Base-by-base conservation (phyloP, 92 coral and sea anemone species). In the Galaxea fascicularis region DNA sequence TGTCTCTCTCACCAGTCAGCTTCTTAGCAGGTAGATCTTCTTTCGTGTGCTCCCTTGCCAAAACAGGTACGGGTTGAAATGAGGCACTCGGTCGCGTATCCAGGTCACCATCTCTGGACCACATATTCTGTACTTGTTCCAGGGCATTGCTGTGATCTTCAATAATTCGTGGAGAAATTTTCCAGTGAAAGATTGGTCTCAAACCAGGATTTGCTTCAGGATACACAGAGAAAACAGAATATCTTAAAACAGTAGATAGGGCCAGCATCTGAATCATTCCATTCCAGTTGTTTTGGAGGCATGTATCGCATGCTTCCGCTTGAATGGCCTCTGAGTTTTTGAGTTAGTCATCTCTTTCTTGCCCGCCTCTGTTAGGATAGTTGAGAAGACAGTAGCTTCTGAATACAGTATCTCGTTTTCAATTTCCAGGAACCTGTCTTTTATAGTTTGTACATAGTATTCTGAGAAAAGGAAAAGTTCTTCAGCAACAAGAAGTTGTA, bases 271-370 rank as follows among this genome's bases (percentile, higher is more conserved):
- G n/a, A n/a, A n/a, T n/a, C n/a, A n/a, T n/a, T n/a, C n/a, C n/a
- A n/a, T 63, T 54, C 80, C 90, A 86, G 46, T 77, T 86, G 28
- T 57, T 59, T 63, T 17, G 45, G 10, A 77, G 10, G 65, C 89
- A 85, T 64, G 89, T 85, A 64, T 78, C 31, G 85, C 69, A 68
- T 58, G 90, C 86, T 79, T 87, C 85, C 30, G 59, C 62, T 56
- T 21, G 47, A 49, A 79, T 22, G 53, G 77, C 87, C 51, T 82
- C 69, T 79, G 44, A 65, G 47, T 65, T 62, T 80, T 80, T 46
- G 72, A 64, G 51, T 52, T 65, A 12, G 78, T 29, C 78, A 73
- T 73, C 52, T 73, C 78, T 52, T 53, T 73, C 78, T 82, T 63
- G 21, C 76, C 76, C 24, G 66, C 79, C 52, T 67, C 86, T 56